Base-by-base conservation (phyloP, 2,797 vertebrate species). In the Anolis apletophallus region DNA sequence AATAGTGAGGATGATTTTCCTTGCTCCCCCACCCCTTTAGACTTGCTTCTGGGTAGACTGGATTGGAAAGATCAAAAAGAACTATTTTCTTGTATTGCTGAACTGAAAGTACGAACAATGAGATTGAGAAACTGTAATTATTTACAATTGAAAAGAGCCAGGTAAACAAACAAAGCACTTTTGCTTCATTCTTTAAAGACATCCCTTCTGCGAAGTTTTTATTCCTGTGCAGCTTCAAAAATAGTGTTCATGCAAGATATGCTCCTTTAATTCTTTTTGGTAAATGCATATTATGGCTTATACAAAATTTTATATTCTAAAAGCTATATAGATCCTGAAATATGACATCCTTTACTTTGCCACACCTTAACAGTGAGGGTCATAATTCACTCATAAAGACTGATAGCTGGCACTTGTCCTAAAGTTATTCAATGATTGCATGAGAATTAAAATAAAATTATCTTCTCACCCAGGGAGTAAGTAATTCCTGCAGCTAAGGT, bases 381-480 rank as follows among this genome's bases (percentile, higher is more conserved):
- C 96, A 88, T 96, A 93, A 96, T 96, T 96, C 92, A 94, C 91
- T 94, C 94, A 91, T 94, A 95, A 95, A 96, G 93, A 94, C 91
- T 95, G 94, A 96, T 94, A 94, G 93, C 90, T 95, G 89, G 90
- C 89, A 93, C 93, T 95, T 92, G 85, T 93, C 80, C 95, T 94
- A 83, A 94, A 93, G 93, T 93, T 94, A 84, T 95, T 94, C 93
- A 95, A 87, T 93, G 91, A 94, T 90, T 95, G 94, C 94, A 95
- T 97, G 95, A 96, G 96, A 97, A 96, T 97, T 96, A 96, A 96
- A 96, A 95, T 96, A 94, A 96, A 96, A 96, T 96, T 96, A 96
- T 95, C 95, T 96, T 97, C 96, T 96, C 96, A 96, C 92, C 94
- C 92, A 91, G 93, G 80, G 87, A 95, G 85, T 93, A 93, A 94